These are phyloP conservation scores for Tympanuchus pallidicinctus DNA, from an alignment of 2,113 vertebrate genomes.

Conservation along the genomic window DNA sequence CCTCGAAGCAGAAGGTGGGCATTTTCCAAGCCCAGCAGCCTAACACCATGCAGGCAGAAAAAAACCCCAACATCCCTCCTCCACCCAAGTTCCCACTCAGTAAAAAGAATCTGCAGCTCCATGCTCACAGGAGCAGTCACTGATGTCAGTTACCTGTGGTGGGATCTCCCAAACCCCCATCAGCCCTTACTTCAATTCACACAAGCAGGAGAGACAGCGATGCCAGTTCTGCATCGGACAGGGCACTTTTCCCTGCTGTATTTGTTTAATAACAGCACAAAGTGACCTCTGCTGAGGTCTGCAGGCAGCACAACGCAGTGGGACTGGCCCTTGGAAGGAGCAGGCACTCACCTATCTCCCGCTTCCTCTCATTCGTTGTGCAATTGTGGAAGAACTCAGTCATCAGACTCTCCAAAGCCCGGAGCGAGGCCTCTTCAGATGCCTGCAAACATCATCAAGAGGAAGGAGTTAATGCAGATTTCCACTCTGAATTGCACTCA, in stretches of 20 bases:
- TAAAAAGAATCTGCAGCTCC: background rate
- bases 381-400: conserved; percentile 97
- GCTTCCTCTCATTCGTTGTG: conserved; percentile 96
- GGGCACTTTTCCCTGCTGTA: background rate
- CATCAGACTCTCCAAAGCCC: conserved; percentile 95
- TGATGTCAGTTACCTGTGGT: accelerated
- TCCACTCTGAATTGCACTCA: background rate
- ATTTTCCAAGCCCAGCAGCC: background rate
- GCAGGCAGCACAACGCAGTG: background rate
- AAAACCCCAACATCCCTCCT: background rate
- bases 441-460: conserved; percentile 76
- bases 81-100: background rate
- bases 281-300: background rate
- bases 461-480: background rate
- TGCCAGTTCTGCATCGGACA: accelerated
- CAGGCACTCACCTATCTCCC: conserved; percentile 91
- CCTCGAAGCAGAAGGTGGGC: background rate
- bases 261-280: background rate
- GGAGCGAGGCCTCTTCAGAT: conserved; percentile 92
- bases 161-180: accelerated
- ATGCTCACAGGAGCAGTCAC: background rate
- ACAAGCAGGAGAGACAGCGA: background rate
- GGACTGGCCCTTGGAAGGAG: accelerated
- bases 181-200: background rate
- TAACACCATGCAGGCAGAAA: background rate